Percentiles rank a stretch among this genome's conserved stretches.
These are phyloP conservation scores for Drosophila fulvimacula DNA, from an alignment of 2,888 invertebrate species.

Conservation along the genomic window DNA sequence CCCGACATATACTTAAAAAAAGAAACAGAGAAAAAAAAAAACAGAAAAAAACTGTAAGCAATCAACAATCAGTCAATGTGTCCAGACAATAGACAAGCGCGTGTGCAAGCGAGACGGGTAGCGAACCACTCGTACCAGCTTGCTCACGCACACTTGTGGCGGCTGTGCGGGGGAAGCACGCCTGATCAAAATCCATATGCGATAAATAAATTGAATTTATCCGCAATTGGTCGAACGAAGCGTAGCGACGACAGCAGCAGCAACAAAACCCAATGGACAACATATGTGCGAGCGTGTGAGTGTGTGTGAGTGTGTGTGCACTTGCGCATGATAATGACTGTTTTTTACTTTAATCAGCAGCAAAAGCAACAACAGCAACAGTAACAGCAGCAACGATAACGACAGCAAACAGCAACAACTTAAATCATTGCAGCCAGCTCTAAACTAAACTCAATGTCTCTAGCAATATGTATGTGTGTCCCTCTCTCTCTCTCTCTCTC, in stretches of 20 bases:
- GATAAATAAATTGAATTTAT: constrained; percentile 83
- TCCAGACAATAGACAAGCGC: constrained; percentile 42
- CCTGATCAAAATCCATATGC: constrained; percentile 79
- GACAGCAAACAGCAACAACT: constrained; percentile 53
- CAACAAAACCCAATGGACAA: constrained; percentile 19
- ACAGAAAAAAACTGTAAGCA: constrained; percentile 49
- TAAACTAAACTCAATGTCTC: constrained; percentile 75
- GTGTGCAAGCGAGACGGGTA: constrained; percentile 29
- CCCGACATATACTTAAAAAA: constrained; percentile 24
- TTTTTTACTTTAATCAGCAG: constrained; percentile 73
- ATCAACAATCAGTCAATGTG: constrained; percentile 72
- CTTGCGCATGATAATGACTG: constrained; percentile 63
- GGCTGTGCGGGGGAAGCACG: neutral
- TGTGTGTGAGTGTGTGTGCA: constrained; percentile 23
- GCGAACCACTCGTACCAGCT: constrained; percentile 1
- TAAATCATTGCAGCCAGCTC: constrained; percentile 74
- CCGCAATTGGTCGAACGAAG: constrained; percentile 81
- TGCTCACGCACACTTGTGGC: constrained; percentile 14
- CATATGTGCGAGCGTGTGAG: constrained; percentile 18
- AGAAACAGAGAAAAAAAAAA: constrained; percentile 9
- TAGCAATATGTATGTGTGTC: constrained; percentile 31
- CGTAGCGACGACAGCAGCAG: constrained; percentile 30
- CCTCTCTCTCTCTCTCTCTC: neutral
- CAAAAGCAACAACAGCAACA: constrained; percentile 32
- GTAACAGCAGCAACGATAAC: constrained; percentile 36